Base-by-base conservation (phyloP, 2,888 invertebrate species). In the Pherbina coryleti region DNA sequence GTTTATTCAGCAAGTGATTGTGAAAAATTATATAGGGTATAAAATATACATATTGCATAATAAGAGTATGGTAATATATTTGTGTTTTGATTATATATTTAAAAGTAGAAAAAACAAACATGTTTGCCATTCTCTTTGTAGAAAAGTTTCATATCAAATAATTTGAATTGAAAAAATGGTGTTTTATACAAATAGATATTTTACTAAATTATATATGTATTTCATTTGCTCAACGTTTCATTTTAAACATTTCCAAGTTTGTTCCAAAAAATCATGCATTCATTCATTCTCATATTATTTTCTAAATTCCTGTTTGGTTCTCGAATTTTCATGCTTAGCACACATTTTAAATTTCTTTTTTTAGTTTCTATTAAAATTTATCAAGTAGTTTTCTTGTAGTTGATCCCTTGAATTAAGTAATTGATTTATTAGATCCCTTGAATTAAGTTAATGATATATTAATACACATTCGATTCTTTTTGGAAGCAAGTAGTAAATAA, bases 91-190 rank as follows among this genome's bases (percentile, higher is more conserved):
- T 76, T 73, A 71, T 78, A 73, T 80, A 75, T 72, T 60, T 44
- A 60, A 67, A 80, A 77, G 17, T 22, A 76, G 17, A 73, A 79
- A 72, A 75, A 34, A 70, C 31, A 49, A 19, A 28, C 28, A 22
- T 62, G 28, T 62, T 14, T 78, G 53, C 71, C 78, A 79, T 79
- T 77, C 79, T 81, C 81, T 77, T 37, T 53, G 5, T 75, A 73
- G 70, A 62, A 37, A 66, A 69, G 66, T 75, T 66, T 22, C 55
- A 62, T 70, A 49, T 75, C 34, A 69, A 55, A 51, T 55, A 73
- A 72, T 72, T 73, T 62, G 17, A 76, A 60, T 60, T 51, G 49
- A 62, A 76, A 72, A 19, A 77, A 49, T 73, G 19, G 37, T 67
- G 34, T 34, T 66, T 67, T 53, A 67, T 66, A 75, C 53, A 55